Evolutionary conservation across 2,797 vertebrate genomes (phyloP).

Genomic region (Apodemus agrarius): DNA sequence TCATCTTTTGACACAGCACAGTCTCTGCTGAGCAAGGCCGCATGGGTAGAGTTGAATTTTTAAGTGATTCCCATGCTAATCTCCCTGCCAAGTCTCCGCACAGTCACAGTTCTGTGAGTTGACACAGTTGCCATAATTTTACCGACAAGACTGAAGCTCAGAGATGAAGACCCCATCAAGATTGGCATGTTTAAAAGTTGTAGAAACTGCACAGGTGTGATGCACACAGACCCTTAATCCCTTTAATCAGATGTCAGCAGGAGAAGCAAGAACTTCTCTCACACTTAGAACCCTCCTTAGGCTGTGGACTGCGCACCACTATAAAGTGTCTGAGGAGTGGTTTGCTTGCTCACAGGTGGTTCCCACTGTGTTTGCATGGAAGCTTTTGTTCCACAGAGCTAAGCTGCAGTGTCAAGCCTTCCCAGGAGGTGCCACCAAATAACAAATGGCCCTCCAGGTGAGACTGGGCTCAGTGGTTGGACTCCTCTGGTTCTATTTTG

Average conservation of each 20-base stretch:
- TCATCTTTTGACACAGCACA: constrained; percentile 35
- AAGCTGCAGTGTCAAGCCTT: constrained; percentile 72
- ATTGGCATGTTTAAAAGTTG: constrained; percentile 39
- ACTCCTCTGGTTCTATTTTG: constrained; percentile 37
- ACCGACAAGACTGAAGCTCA: not conserved
- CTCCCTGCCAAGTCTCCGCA: not conserved
- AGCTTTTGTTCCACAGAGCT: constrained; percentile 70
- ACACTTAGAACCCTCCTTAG: not conserved
- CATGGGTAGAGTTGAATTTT: not conserved
- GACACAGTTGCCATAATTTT: not conserved
- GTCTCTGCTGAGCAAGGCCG: not conserved
- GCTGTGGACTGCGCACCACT: not conserved
- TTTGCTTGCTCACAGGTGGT: not conserved
- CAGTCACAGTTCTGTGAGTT: not conserved
- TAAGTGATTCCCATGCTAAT: not conserved
- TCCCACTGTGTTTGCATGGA: not conserved
- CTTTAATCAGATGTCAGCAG: not conserved
- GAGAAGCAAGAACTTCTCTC: not conserved
- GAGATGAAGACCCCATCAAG: not conserved
- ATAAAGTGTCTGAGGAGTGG: not conserved
- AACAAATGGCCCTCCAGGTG: constrained; percentile 63
- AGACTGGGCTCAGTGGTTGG: not conserved
- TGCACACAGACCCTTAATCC: not conserved
- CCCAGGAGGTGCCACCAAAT: constrained; percentile 77
- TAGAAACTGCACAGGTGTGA: not conserved